Evolutionary conservation across 2,113 vertebrate species (phyloP), one percentile per base, ranked within the genome.

Genomic region (Neolamprologus cancellatus): DNA sequence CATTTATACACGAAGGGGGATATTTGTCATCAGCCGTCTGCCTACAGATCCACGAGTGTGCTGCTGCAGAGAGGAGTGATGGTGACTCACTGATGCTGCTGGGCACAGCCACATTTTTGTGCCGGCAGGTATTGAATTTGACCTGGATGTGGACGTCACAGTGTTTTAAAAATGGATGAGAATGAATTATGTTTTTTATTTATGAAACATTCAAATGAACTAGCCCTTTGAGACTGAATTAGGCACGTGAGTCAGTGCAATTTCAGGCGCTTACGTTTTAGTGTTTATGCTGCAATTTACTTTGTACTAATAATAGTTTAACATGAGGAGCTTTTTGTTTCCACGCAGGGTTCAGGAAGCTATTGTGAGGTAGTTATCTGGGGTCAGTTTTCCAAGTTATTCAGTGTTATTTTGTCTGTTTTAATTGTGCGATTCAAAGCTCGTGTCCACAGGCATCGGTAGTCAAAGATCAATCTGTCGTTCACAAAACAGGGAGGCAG

Each of bases 1-100:
- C 82, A 87, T 85, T 90, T 80, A 89, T 61, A 78, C 44, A 79
- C 4, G 32, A 83, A 87, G 61, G 53, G 64, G 66, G 46, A 6
- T 78, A 69, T 88, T 87, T 83, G 81, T 89, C 79, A 90, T 87
- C 81, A 79, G 86, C 25, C 71, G 78, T 82, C 52, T 86, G 69
- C 89, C 85, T 87, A 7, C 64, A 81, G 59, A 30, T 46, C 28
- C 85, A 87, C 52, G 84, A 84, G 52, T 64, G 66, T 66, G 81
- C 82, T 78, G 84, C 83, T 82, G 71, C 23, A n/a, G 13, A 20
- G 52, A 54, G 30, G 79, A 57, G 52, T 74, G 53, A 79, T 79
- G 82, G 25, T 82, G 81, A 79, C 52, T 82, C 54, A 34, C 32
- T 23, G 66, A 50, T 78, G 14, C 79, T 84, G 57, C 44, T 48